These are phyloP conservation scores for Scaptomyza hsui DNA, from an alignment of 1,140 invertebrate genomes.

Conservation along the genomic window DNA sequence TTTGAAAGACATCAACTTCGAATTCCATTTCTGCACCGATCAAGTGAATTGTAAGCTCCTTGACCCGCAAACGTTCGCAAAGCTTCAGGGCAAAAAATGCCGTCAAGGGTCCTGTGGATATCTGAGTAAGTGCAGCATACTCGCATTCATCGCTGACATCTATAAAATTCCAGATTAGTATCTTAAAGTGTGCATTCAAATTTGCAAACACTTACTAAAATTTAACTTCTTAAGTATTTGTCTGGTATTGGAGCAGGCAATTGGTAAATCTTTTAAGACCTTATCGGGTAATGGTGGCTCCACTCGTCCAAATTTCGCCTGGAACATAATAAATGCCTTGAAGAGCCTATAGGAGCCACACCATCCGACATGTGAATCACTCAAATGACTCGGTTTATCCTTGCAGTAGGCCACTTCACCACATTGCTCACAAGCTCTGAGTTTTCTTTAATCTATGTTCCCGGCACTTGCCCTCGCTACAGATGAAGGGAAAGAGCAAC, in stretches of 20 bases:
- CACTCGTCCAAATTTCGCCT: constrained; percentile 85
- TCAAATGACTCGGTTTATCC: constrained; percentile 84
- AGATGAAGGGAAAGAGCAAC: constrained; percentile 88
- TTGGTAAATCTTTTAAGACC: constrained; percentile 75
- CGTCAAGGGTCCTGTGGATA: constrained; percentile 87
- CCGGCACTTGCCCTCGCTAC: constrained; percentile 84
- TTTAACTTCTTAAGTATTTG: constrained; percentile 62
- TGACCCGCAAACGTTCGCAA: constrained; percentile 69
- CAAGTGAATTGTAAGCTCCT: constrained; percentile 65
- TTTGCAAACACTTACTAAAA: constrained; percentile 47
- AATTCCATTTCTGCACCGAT: constrained; percentile 88
- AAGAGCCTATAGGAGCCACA: constrained; percentile 85
- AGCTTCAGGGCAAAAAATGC: constrained; percentile 86
- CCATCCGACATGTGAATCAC: constrained; percentile 84
- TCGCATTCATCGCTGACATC: constrained; percentile 86
- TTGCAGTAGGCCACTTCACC: constrained; percentile 86
- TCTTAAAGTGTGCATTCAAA: background rate
- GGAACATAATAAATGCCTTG: constrained; percentile 85
- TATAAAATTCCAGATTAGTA: constrained; percentile 12
- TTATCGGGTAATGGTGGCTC: constrained; percentile 86
- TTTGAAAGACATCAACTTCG: constrained; percentile 87
- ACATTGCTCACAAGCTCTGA: constrained; percentile 86
- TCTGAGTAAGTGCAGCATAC: constrained; percentile 87
- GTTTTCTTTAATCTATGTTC: constrained; percentile 84
- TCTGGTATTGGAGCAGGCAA: constrained; percentile 56